Conservation (phyloP, 2,113 vertebrate species). For the Onychostoma macrolepis region DNA sequence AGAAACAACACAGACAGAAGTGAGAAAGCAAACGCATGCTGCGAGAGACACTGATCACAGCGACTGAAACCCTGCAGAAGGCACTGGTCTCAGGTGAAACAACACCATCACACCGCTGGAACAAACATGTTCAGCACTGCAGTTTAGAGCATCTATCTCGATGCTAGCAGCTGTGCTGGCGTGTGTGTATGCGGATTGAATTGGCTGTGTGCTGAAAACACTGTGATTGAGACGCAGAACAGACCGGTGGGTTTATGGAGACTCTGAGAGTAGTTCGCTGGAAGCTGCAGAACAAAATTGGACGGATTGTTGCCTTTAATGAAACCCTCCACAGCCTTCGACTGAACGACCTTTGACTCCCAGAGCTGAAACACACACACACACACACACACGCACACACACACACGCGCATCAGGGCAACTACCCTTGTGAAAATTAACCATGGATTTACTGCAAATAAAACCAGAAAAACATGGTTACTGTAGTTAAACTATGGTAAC, state of each 20-base stretch:
- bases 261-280: conserved; percentile 72
- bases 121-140: neutral
- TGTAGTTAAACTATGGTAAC: too few species aligned
- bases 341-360: conserved; percentile 93
- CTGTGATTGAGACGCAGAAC: neutral
- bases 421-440: too few species aligned
- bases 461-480: too few species aligned
- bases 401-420: too few species aligned
- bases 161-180: neutral
- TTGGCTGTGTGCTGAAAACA: neutral
- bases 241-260: conserved; percentile 80
- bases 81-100: neutral
- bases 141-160: neutral
- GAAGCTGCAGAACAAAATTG: conserved; percentile 84
- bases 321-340: conserved; percentile 92
- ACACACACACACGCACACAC: neutral
- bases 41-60: neutral
- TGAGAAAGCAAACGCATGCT: neutral
- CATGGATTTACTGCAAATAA: too few species aligned
- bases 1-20: neutral
- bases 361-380: conserved; percentile 80
- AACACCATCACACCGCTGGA: too few species aligned
- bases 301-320: conserved; percentile 76
- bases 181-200: neutral
- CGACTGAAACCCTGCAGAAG: neutral